Base-by-base conservation (phyloP, 2,888 invertebrate species). In the Meta bourneti region DNA sequence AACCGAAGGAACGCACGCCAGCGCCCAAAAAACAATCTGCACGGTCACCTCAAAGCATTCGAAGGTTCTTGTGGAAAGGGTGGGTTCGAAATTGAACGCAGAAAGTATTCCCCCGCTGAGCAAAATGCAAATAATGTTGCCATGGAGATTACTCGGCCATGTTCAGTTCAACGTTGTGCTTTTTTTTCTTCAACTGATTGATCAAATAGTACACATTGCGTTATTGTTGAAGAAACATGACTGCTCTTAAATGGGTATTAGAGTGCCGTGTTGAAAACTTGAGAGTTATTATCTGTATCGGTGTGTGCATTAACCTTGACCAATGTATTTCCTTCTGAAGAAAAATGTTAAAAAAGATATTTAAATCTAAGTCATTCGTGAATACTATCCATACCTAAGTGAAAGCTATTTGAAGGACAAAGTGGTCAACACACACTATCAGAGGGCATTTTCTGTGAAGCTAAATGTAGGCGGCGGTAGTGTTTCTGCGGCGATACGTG, bases 101-200 rank as follows among this genome's bases (percentile, higher is more conserved):
- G 19, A 20, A 78, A 78, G 49, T 78, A 78, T 52, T 52, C 78
- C 52, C n/a, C 77, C 72, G 61, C 61, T 61, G 61, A 61, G 61
- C 61, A 61, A 74, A 75, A 84, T 9, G 49, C 52, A 84, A 84
- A 84, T 75, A 75, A n/a, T 48, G 84, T 84, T 84, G 8, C 75
- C 75, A 84, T 84, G 48, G 84, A 20, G n/a, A 84, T n/a, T 20
- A 9, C 74, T n/a, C 34, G 34, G 54, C 11, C 48, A 6, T 8
- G 34, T 84, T 84, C 84, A 84, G 54, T 75, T 74, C 71, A 51
- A 49, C 8, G 8, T 70, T 51, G 20, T 61, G 75, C 75, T 54
- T 75, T 61, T 61, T 61, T 61, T 16, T 16, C 61, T 61, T 34
- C 7, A 49, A 34, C 20, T 51, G 82, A 72, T 72, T 70, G 16